Evolutionary conservation across 2,797 vertebrate species (phyloP).

Genomic region (Euphonia xanthogaster): DNA sequence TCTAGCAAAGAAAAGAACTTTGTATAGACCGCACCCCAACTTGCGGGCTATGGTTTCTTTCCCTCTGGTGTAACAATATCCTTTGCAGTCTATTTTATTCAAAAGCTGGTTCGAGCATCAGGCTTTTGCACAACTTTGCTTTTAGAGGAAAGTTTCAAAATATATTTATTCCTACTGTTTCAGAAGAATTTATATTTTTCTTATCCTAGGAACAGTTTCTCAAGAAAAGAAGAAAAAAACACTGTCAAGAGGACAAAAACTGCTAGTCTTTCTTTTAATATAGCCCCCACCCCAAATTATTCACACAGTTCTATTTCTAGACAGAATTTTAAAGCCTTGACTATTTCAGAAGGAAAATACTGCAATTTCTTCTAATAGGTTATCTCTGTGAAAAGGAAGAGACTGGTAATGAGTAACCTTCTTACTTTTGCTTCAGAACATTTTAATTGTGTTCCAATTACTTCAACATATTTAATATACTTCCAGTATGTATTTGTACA

Average conservation of each 20-base stretch:
- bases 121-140: neutral
- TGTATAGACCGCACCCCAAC: neutral
- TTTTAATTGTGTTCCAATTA: constrained; percentile 61
- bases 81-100: neutral
- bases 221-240: neutral
- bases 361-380: constrained; percentile 29
- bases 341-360: constrained; percentile 39
- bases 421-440: constrained; percentile 60
- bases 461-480: constrained; percentile 50
- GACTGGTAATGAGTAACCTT: constrained; percentile 40
- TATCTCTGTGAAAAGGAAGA: constrained; percentile 48
- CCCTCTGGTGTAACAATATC: neutral
- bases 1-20: neutral
- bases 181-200: constrained; percentile 5
- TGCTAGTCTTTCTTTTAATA: neutral
- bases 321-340: constrained; percentile 31
- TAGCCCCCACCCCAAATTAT: constrained; percentile 33
- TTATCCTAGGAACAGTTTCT: constrained; percentile 13
- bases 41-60: neutral
- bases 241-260: neutral
- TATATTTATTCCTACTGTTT: neutral
- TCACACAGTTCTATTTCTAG: constrained; percentile 46
- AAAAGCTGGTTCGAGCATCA: neutral
- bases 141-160: constrained; percentile 20
- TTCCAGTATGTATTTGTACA: constrained; percentile 54